A percentile compares a stretch with the other conserved stretches of the same genome.
phyloP scores from a whole-genome alignment of 2,797 vertebrate genomes.

The Rhynchonycteris naso region DNA sequence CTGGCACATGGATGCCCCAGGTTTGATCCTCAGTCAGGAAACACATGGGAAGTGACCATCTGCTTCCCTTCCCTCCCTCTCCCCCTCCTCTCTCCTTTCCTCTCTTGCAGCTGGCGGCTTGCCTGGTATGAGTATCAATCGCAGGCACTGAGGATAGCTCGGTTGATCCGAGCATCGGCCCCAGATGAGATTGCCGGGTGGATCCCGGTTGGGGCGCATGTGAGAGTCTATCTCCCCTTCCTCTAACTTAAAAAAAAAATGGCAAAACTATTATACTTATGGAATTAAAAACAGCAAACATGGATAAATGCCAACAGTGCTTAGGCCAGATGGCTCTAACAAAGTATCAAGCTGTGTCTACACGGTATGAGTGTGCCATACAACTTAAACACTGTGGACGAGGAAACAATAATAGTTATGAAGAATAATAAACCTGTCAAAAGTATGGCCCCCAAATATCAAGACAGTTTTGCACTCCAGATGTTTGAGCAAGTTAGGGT shows the following conservation, averaged over 20 bases:
- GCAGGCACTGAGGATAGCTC: too few species aligned
- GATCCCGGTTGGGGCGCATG: too few species aligned
- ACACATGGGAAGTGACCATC: too few species aligned
- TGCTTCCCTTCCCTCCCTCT: too few species aligned
- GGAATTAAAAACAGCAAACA: slow-evolving; percentile 60
- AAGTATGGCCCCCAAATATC: slow-evolving; percentile 49
- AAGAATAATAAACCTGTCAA: slow-evolving; percentile 61
- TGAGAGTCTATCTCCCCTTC: too few species aligned
- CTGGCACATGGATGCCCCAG: too few species aligned
- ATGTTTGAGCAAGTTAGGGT: slow-evolving; percentile 41
- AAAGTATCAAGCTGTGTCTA: background rate
- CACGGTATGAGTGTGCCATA: background rate
- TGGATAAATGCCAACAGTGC: background rate
- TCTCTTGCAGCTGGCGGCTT: too few species aligned
- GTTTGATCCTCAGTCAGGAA: too few species aligned
- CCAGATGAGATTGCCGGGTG: too few species aligned
- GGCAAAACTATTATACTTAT: background rate
- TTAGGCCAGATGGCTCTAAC: background rate
- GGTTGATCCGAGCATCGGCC: too few species aligned
- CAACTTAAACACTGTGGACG: background rate
- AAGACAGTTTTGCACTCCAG: slow-evolving; percentile 47
- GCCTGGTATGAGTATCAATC: too few species aligned
- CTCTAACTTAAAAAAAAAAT: background rate
- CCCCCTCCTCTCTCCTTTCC: too few species aligned
- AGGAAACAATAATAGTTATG: background rate